Evolutionary conservation across 1,140 invertebrate genomes (phyloP).

Genomic region (Drosophila kepulauana): DNA sequence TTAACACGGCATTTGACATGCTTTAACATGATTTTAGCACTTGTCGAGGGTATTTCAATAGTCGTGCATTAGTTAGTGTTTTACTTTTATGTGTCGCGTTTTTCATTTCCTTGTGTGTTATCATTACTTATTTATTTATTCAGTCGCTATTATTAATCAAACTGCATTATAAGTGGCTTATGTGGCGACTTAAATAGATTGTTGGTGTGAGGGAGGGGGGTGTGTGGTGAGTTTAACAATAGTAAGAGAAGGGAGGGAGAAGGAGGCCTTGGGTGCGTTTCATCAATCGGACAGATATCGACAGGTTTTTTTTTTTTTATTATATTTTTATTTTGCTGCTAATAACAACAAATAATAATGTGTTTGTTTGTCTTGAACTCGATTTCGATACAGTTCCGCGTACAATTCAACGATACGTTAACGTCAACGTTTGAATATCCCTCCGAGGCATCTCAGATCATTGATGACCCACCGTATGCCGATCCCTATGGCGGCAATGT

Average conservation of each 20-base stretch:
- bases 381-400: constrained; percentile 88
- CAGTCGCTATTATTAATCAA: constrained; percentile 68
- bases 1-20: constrained; percentile 3
- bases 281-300: constrained; percentile 68
- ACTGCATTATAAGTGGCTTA: constrained; percentile 62
- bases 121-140: constrained; percentile 49
- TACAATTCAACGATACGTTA: constrained; percentile 93
- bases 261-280: constrained; percentile 51
- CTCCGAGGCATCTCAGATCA: constrained; percentile 90
- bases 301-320: background rate
- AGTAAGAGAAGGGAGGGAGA: background rate
- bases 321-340: too few species aligned
- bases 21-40: background rate
- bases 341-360: background rate
- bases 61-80: constrained; percentile 4
- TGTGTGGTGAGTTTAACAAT: too few species aligned
- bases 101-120: constrained; percentile 47
- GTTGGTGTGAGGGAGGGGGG: too few species aligned
- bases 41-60: constrained; percentile 20
- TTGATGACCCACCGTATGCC: constrained; percentile 86
- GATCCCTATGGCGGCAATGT: constrained; percentile 68
- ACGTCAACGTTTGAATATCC: constrained; percentile 94
- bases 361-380: background rate
- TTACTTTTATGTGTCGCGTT: constrained; percentile 3
- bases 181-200: constrained; percentile 8